Evolutionary conservation across 2,113 vertebrate genomes (phyloP).

Genomic region (Peromyscus maniculatus): DNA sequence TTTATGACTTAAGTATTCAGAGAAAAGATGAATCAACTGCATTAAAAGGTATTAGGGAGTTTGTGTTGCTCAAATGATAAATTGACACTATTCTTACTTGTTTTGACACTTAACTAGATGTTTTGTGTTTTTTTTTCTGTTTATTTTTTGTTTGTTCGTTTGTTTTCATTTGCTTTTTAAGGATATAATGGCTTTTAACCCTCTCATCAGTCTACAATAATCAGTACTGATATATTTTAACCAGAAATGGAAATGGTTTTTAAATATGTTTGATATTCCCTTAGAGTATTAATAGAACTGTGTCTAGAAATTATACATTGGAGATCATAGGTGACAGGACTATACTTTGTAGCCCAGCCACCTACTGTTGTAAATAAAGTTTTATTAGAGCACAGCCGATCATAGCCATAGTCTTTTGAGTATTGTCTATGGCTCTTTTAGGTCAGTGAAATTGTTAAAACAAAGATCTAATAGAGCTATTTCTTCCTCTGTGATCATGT

Average conservation of each 20-base stretch:
- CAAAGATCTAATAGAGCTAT: background rate
- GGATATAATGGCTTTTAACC: conserved; percentile 6
- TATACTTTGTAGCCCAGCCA: background rate
- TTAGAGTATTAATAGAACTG: background rate
- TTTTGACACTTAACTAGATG: background rate
- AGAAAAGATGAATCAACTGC: background rate
- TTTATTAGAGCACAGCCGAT: background rate
- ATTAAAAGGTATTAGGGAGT: background rate
- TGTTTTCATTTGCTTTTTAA: conserved; percentile 28
- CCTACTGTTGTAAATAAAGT: conserved; percentile 15
- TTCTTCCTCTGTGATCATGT: background rate
- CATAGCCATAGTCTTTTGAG: background rate
- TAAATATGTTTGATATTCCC: background rate
- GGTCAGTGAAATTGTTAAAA: background rate
- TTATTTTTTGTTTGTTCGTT: background rate
- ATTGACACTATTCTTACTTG: background rate
- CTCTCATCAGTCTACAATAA: background rate
- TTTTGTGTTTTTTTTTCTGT: background rate
- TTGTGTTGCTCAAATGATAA: conserved; percentile 6
- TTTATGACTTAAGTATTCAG: background rate
- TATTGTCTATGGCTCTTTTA: background rate
- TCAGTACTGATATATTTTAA: background rate
- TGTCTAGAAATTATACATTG: background rate
- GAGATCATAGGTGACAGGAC: background rate
- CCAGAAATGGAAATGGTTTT: background rate